A percentile compares a stretch with the other conserved stretches of the same genome.
Conservation (phyloP, 1,140 invertebrate genomes). For the Copidosoma floridanum region DNA sequence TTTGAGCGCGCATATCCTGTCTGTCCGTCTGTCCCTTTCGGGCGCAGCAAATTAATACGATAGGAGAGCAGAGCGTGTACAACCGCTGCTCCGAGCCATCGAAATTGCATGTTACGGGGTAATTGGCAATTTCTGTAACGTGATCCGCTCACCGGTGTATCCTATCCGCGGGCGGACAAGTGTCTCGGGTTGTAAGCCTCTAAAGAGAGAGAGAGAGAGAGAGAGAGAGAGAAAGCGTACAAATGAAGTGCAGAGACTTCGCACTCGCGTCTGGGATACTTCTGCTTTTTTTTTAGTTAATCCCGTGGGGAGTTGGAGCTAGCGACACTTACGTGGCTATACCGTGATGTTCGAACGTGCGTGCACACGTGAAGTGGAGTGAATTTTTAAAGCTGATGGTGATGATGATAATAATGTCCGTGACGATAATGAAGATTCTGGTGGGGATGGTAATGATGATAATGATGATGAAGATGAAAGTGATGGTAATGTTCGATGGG, state of each 20-base stretch:
- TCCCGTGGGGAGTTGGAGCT: too few species aligned
- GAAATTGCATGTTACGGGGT: constrained; percentile 50
- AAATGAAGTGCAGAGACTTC: too few species aligned
- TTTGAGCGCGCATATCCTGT: not conserved
- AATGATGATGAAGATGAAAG: not conserved
- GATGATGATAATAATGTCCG: not conserved
- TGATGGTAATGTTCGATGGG: not conserved
- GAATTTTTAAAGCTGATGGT: not conserved
- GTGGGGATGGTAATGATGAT: not conserved
- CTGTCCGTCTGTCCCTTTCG: too few species aligned
- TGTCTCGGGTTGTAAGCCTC: too few species aligned
- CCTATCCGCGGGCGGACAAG: constrained; percentile 1
- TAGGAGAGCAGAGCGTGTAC: constrained; percentile 36
- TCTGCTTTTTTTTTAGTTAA: too few species aligned
- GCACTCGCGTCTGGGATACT: too few species aligned
- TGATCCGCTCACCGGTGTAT: constrained; percentile 38
- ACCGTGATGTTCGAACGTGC: too few species aligned
- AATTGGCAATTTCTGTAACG: constrained; percentile 54
- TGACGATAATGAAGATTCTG: not conserved
- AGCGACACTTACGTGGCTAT: too few species aligned
- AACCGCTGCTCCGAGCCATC: constrained; percentile 15
- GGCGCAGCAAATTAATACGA: constrained; percentile 49
- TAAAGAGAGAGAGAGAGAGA: too few species aligned
- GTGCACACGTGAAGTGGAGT: too few species aligned
- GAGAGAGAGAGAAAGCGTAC: too few species aligned